A percentile compares a stretch with the other conserved stretches of the same genome.
phyloP scores from a whole-genome alignment of 2,888 invertebrate species.

The Leptura quadrifasciata region DNA sequence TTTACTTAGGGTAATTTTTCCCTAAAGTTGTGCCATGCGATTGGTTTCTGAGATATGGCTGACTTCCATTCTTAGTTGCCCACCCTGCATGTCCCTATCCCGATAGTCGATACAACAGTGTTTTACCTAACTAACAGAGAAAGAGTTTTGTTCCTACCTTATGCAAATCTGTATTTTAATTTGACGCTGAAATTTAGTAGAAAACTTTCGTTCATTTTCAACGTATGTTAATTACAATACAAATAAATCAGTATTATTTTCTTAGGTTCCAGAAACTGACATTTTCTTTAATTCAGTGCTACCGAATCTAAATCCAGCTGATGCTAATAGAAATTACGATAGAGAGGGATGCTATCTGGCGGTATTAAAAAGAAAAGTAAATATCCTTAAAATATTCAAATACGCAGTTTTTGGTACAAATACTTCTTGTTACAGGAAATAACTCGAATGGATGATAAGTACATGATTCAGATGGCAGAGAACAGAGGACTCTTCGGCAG shows the following conservation, averaged over 20 bases:
- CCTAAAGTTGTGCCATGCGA: no score
- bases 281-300: slow-evolving; percentile 80
- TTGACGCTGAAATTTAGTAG: no score
- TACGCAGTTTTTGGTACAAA: neutral
- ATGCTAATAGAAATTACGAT: slow-evolving; percentile 73
- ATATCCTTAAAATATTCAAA: neutral
- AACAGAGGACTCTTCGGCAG: slow-evolving; percentile 84
- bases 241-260: slow-evolving; percentile 19
- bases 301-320: slow-evolving; percentile 78
- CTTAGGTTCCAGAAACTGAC: slow-evolving; percentile 82
- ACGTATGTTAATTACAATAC: neutral
- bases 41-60: no score
- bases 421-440: slow-evolving; percentile 76
- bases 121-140: no score
- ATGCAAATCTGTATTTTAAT: no score
- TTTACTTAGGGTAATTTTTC: no score
- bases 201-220: no score
- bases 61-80: no score
- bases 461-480: slow-evolving; percentile 90
- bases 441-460: slow-evolving; percentile 86
- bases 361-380: slow-evolving; percentile 81
- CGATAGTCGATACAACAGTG: no score
- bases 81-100: no score
- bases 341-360: slow-evolving; percentile 82
- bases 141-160: no score